These are phyloP conservation scores for Syngnathus acus DNA, from an alignment of 2,797 vertebrate genomes.

Conservation along the genomic window DNA sequence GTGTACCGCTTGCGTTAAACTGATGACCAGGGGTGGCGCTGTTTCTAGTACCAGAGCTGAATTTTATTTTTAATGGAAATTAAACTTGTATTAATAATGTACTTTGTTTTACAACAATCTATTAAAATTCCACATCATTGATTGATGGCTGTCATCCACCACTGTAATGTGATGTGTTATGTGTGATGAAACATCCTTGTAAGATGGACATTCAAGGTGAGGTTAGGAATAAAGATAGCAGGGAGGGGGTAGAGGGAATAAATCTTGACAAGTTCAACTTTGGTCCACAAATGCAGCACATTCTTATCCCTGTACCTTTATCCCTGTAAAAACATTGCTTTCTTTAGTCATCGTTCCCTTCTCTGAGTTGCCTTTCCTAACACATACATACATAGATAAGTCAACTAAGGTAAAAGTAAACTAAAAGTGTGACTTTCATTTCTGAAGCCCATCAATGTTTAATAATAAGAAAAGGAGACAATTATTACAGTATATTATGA, in stretches of 20 bases:
- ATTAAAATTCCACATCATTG: not conserved
- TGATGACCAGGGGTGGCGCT: too few species aligned
- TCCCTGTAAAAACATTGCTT: not conserved
- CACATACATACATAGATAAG: not conserved
- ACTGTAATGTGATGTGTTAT: not conserved
- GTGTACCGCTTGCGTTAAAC: not conserved
- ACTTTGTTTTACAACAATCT: not conserved
- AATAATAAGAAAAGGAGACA: not conserved
- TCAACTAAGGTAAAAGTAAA: not conserved
- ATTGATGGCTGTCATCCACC: not conserved
- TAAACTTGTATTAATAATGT: not conserved
- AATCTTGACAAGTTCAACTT: constrained; percentile 4
- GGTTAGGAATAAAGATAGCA: not conserved
- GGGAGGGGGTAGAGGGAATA: not conserved
- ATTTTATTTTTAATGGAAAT: not conserved
- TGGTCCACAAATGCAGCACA: not conserved
- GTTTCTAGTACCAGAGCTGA: not conserved
- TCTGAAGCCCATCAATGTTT: constrained; percentile 5
- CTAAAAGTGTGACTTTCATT: constrained; percentile 5
- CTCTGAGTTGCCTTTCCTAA: not conserved
- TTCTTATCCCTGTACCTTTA: not conserved
- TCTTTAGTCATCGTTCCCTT: not conserved
- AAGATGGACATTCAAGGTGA: constrained; percentile 3
- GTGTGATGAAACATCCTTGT: not conserved
- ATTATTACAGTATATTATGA: not conserved